A percentile compares a stretch with the other conserved stretches of the same genome.
phyloP scores from a whole-genome alignment of 2,113 vertebrate genomes.

The Sclerurus mexicanus region DNA sequence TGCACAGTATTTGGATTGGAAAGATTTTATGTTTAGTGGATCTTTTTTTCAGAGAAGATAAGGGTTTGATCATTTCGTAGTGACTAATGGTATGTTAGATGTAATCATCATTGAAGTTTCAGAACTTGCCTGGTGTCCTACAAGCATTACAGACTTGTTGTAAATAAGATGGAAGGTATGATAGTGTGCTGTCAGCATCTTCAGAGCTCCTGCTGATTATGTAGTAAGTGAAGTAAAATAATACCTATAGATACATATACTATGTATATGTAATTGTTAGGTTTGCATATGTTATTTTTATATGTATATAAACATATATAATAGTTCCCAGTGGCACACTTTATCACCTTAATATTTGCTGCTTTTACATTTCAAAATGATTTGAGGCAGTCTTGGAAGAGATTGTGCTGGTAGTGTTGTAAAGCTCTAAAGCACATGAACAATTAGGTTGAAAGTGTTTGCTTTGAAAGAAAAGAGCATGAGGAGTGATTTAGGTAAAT shows the following conservation, averaged over 20 bases:
- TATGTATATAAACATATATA: background rate
- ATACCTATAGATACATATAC: accelerated
- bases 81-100: background rate
- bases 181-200: background rate
- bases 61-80: background rate
- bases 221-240: background rate
- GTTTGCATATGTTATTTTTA: background rate
- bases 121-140: background rate
- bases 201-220: background rate
- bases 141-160: background rate
- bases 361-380: background rate
- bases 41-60: background rate
- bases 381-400: background rate
- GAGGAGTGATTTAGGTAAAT: background rate
- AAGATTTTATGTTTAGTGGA: background rate
- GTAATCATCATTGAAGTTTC: background rate
- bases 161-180: background rate
- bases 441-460: background rate
- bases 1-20: background rate
- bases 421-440: background rate
- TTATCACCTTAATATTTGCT: background rate
- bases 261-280: background rate
- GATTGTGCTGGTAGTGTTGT: background rate
- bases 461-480: background rate
- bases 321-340: background rate